phyloP scores from a whole-genome alignment of 1,140 invertebrate genomes.

The Drosophila quadrilineata region DNA sequence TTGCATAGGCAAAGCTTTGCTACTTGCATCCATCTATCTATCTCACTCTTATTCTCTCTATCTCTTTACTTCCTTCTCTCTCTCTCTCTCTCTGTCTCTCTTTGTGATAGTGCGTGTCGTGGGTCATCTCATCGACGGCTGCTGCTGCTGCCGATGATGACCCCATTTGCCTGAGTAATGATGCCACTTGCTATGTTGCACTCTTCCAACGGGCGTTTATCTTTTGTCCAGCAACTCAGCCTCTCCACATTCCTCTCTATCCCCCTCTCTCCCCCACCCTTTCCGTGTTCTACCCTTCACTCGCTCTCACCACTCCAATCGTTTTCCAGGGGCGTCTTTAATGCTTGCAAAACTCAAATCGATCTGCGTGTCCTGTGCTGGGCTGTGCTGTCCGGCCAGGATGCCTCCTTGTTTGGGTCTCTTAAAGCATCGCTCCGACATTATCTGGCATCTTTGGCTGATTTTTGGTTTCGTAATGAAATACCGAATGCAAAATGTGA shows the following conservation, averaged over 20 bases:
- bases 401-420: constrained; percentile 7
- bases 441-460: constrained; percentile 32
- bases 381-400: too few relatives aligned
- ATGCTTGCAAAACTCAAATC: constrained; percentile 45
- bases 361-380: constrained; percentile 30
- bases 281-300: too few relatives aligned
- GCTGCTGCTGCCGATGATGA: constrained; percentile 52
- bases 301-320: constrained; percentile 13
- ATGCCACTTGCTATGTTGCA: constrained; percentile 57
- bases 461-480: constrained; percentile 64
- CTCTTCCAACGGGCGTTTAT: not conserved
- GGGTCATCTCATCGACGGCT: constrained; percentile 26
- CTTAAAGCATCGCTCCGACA: constrained; percentile 6
- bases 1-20: constrained; percentile 25
- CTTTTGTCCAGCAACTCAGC: constrained; percentile 1
- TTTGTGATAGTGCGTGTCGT: not conserved
- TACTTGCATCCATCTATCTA: not conserved
- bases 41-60: not conserved
- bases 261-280: too few relatives aligned
- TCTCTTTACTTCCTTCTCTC: not conserved
- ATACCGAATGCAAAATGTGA: constrained; percentile 54
- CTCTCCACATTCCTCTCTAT: too few relatives aligned
- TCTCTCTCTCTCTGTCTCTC: not conserved
- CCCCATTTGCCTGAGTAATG: constrained; percentile 76
- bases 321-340: constrained; percentile 20